Base-by-base conservation (phyloP, 2,113 vertebrate genomes). In the Puffinus mauretanicus region DNA sequence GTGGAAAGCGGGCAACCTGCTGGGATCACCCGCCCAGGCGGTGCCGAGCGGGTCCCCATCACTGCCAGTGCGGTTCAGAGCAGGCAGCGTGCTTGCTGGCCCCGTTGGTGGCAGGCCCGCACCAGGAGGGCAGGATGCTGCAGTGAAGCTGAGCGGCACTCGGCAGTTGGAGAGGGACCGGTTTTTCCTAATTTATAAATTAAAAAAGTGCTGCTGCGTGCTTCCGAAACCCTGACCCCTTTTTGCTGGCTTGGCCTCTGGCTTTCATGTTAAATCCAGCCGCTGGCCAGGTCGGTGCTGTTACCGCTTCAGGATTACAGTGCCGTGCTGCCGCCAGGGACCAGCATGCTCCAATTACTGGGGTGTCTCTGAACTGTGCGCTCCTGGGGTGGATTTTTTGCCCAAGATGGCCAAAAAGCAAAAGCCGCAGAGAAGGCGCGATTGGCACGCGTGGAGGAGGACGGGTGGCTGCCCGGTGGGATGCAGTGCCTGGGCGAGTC, bases 121-220 rank as follows among this genome's bases (percentile, higher is more conserved):
- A 13, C 66, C 25, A 5, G 46, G 83, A 70, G 75, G 71, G 47
- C 71, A 73, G 86, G 89, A 62, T 54, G 75, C 75, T 46, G n/a
- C 57, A 9, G 0, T 52, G 75, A 21, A 69, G 47, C 62, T 58
- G n/a, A 86, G 32, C 4, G 0, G 54, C 51, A 76, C 19, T 44
- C 3, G 0, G n/a, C 5, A 6, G 49, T 29, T 55, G 77, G 62
- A 76, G 36, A n/a, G 13, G 32, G 76, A 77, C 40, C 1, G 1
- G 11, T 7, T 57, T 93, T 89, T 69, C 78, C 60, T 44, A 29
- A 73, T 73, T 61, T 76, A 24, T 46, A 49, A 49, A 44, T 71
- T 66, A 36, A 67, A 66, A 16, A 52, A 25, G 40, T 6, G 2
- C 49, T 34, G 16, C 9, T 15, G 47, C 0, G 0, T 1, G 0